A percentile compares a stretch with the other conserved stretches of the same genome.
Evolutionary conservation across 2,113 vertebrate genomes (phyloP).

Genomic region (Siphamia tubifer): DNA sequence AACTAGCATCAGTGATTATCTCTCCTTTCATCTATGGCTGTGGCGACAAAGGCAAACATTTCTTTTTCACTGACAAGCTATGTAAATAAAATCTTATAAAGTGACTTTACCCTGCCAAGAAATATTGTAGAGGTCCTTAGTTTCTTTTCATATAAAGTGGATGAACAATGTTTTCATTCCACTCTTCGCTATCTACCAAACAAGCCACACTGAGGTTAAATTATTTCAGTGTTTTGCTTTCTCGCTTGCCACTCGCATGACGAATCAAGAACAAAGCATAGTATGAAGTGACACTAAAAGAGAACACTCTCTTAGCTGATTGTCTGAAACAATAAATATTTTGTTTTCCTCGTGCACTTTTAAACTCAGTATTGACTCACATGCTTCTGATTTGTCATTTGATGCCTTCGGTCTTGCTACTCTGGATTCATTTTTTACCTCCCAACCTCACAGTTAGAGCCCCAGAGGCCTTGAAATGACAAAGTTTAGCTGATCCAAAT

Average conservation of each 20-base stretch:
- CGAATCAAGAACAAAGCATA: constrained; percentile 66
- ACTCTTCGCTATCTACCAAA: constrained; percentile 63
- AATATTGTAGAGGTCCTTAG: constrained; percentile 58
- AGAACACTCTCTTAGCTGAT: constrained; percentile 52
- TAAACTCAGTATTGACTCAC: constrained; percentile 46
- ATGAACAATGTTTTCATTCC: constrained; percentile 69
- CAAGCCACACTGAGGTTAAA: constrained; percentile 72
- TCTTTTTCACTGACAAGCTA: constrained; percentile 70
- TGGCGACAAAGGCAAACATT: constrained; percentile 71
- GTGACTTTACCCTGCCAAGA: constrained; percentile 71
- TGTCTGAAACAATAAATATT: constrained; percentile 63
- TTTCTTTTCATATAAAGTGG: constrained; percentile 68
- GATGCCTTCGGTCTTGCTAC: constrained; percentile 51
- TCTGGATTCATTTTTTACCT: constrained; percentile 62
- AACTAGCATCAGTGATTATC: constrained; percentile 71
- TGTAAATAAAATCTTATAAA: constrained; percentile 74
- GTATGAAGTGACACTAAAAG: constrained; percentile 63
- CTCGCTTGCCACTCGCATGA: constrained; percentile 60
- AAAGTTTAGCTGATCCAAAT: constrained; percentile 57
- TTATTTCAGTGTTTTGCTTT: constrained; percentile 68
- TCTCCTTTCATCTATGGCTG: constrained; percentile 66
- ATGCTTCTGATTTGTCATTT: constrained; percentile 64
- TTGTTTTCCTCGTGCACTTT: constrained; percentile 58
- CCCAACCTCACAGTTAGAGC: constrained; percentile 49
- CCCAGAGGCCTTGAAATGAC: constrained; percentile 54